These are phyloP conservation scores for Temnothorax rugatulus DNA, from an alignment of 2,888 invertebrate genomes.

Conservation along the genomic window DNA sequence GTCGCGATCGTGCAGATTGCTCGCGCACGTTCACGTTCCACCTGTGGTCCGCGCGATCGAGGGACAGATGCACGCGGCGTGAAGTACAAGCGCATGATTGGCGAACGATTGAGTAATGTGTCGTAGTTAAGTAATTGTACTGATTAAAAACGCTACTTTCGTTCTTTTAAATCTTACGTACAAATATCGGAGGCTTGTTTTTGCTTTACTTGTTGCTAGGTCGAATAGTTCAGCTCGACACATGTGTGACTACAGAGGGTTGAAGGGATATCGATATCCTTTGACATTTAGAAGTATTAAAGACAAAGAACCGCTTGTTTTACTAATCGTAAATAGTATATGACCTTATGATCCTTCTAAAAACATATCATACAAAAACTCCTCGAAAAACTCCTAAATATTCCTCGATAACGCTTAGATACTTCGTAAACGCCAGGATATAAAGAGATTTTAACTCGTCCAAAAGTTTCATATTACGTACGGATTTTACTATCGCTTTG, in stretches of 20 bases:
- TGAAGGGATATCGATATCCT: background rate
- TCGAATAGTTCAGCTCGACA: background rate
- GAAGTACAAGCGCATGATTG: background rate
- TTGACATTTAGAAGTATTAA: background rate
- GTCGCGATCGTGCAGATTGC: constrained; percentile 6
- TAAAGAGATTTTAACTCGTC: background rate
- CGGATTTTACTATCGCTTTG: background rate
- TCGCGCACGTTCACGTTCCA: constrained; percentile 10
- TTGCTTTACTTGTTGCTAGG: background rate
- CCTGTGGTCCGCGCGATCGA: constrained; percentile 1
- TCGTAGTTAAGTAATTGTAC: background rate
- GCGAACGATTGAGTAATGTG: constrained; percentile 21
- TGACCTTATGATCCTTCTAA: background rate
- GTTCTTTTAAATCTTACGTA: background rate
- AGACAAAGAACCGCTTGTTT: background rate
- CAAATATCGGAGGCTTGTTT: background rate
- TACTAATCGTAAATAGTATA: background rate
- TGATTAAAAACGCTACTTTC: background rate
- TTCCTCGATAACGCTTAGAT: background rate
- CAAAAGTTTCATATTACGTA: background rate
- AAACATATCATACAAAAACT: too few species aligned
- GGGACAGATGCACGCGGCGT: constrained; percentile 22
- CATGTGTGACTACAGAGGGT: background rate
- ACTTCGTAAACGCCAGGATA: background rate
- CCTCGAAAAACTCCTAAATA: too few species aligned